Conservation (phyloP, 2,888 invertebrate genomes). For the Aradus depressus region DNA sequence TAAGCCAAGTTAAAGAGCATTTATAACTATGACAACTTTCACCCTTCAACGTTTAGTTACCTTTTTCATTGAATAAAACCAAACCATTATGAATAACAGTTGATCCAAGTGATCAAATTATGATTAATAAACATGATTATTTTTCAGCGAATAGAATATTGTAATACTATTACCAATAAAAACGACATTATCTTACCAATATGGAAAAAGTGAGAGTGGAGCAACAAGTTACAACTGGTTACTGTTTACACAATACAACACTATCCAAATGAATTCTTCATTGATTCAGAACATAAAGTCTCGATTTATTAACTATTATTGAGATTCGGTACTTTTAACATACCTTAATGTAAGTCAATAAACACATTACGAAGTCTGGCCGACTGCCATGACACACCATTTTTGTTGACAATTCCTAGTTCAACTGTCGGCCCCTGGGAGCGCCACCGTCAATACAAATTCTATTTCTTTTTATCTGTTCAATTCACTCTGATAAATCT, state of each 20-base stretch:
- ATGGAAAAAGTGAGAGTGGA: conserved; percentile 17
- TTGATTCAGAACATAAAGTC: too few species aligned
- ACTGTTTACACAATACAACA: too few species aligned
- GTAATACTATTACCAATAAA: too few species aligned
- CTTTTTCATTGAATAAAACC: too few species aligned
- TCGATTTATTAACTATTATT: conserved; percentile 9
- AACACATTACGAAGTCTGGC: conserved; percentile 31
- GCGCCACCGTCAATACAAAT: neutral
- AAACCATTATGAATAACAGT: too few species aligned
- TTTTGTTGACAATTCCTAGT: conserved; percentile 29
- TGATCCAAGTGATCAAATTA: too few species aligned
- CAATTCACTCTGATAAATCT: neutral
- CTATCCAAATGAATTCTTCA: too few species aligned
- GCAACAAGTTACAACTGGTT: conserved; percentile 14
- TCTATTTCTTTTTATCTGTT: neutral
- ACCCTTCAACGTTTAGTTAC: too few species aligned
- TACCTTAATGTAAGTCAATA: conserved; percentile 28
- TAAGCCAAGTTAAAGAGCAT: too few species aligned
- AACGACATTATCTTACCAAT: conserved; percentile 13
- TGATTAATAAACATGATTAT: too few species aligned
- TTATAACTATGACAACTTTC: too few species aligned
- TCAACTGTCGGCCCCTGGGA: neutral
- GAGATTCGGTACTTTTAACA: conserved; percentile 10
- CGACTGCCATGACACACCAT: conserved; percentile 32
- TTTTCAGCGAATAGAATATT: too few species aligned